phyloP scores from a whole-genome alignment of 2,113 vertebrate genomes.

The Ahaetulla prasina region DNA sequence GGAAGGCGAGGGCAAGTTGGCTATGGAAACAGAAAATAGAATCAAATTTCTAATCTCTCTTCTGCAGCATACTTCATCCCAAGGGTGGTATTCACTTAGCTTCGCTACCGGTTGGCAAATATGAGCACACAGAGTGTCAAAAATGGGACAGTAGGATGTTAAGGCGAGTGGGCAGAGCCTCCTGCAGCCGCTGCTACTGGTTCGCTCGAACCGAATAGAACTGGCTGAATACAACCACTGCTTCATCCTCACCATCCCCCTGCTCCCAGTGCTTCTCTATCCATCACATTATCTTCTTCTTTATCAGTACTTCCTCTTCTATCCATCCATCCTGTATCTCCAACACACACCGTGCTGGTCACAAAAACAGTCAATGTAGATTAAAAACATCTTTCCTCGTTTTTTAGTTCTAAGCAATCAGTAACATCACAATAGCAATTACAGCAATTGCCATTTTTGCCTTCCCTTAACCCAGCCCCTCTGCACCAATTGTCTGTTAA shows the following conservation, averaged over 20 bases:
- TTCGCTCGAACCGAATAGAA: too few species aligned
- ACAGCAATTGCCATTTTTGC: background rate
- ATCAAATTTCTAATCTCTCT: background rate
- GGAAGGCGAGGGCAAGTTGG: background rate
- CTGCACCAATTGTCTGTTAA: background rate
- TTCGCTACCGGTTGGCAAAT: too few species aligned
- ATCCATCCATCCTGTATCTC: background rate
- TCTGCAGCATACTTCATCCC: background rate
- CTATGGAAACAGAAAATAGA: background rate
- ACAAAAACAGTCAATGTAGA: background rate
- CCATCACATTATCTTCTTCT: background rate
- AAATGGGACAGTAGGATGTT: too few species aligned
- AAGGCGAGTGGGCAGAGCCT: too few species aligned
- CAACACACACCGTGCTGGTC: background rate
- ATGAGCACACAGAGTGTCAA: too few species aligned
- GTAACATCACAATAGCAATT: background rate
- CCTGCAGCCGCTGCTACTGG: too few species aligned
- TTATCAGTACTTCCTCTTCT: background rate
- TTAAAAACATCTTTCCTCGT: background rate
- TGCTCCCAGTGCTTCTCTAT: background rate
- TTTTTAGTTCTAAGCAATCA: background rate
- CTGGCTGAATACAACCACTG: too few species aligned
- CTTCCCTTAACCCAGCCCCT: background rate
- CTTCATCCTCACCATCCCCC: background rate
- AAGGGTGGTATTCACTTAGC: too few species aligned